Percentiles rank a stretch among this genome's conserved stretches.
These are phyloP conservation scores for Ips typographus DNA, from an alignment of 1,140 invertebrate species.

Conservation along the genomic window DNA sequence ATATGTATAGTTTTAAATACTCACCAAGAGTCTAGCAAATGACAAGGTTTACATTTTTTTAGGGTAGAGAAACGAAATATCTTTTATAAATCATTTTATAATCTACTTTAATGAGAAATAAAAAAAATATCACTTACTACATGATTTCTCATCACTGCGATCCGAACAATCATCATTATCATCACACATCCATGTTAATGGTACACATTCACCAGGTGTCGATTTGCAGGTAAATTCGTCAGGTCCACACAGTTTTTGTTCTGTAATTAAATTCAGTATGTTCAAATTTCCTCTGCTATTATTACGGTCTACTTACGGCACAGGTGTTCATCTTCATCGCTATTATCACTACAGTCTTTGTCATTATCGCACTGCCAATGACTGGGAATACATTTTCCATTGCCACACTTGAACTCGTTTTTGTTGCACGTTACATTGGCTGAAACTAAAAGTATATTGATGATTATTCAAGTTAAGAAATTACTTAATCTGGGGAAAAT, in stretches of 20 bases:
- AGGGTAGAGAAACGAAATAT: too few species aligned
- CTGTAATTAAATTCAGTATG: constrained; percentile 52
- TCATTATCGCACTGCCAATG: constrained; percentile 71
- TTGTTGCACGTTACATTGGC: constrained; percentile 57
- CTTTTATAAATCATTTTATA: not conserved
- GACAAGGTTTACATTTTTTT: not conserved
- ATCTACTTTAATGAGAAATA: not conserved
- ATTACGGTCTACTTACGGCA: constrained; percentile 63
- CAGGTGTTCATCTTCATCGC: constrained; percentile 70
- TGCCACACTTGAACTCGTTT: constrained; percentile 62
- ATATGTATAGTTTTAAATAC: not conserved
- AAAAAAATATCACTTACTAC: constrained; percentile 72
- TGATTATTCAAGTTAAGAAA: too few species aligned
- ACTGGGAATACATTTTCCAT: constrained; percentile 69
- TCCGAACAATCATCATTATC: constrained; percentile 83
- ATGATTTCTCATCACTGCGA: constrained; percentile 80
- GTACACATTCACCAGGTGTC: constrained; percentile 79
- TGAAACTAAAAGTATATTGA: constrained; percentile 41
- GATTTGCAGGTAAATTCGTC: constrained; percentile 85
- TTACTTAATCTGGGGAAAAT: too few species aligned
- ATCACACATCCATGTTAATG: constrained; percentile 90
- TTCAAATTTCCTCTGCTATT: not conserved
- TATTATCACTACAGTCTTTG: constrained; percentile 67
- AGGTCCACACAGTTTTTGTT: constrained; percentile 75
- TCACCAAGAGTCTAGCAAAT: too few species aligned